Evolutionary conservation across 2,888 invertebrate genomes (phyloP).

Genomic region (Opisthograptis luteolata): DNA sequence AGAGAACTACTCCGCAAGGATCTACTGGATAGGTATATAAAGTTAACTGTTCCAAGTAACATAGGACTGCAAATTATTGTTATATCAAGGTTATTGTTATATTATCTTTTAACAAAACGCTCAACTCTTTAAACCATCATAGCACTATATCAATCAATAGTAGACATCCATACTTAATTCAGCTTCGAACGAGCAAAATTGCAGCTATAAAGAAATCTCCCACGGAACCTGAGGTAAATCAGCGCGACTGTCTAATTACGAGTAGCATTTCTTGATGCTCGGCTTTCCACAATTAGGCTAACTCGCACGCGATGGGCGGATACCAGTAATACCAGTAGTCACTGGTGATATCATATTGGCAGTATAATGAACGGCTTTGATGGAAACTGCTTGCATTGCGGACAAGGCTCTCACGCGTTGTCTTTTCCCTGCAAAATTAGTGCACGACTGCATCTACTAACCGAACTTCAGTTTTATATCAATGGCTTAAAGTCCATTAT

Average conservation of each 20-base stretch:
- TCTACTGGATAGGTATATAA: too few relatives aligned
- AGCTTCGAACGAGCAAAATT: constrained; percentile 38
- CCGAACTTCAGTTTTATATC: constrained; percentile 3
- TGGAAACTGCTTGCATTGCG: constrained; percentile 28
- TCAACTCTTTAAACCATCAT: too few relatives aligned
- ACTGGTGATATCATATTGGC: constrained; percentile 60
- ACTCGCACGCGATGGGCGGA: constrained; percentile 63
- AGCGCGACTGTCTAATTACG: constrained; percentile 62
- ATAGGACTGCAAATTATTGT: too few relatives aligned
- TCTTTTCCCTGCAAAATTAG: constrained; percentile 27
- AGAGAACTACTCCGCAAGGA: too few relatives aligned
- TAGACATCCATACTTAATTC: constrained; percentile 13
- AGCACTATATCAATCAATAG: background rate
- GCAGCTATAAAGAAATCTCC: constrained; percentile 32
- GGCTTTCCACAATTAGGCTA: constrained; percentile 74
- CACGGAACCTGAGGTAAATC: constrained; percentile 36
- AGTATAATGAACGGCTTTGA: constrained; percentile 64
- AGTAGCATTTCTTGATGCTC: constrained; percentile 70
- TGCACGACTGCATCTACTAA: background rate
- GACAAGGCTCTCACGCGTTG: constrained; percentile 57
- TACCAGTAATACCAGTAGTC: constrained; percentile 77
- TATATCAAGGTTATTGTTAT: too few relatives aligned
- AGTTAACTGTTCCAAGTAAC: too few relatives aligned
- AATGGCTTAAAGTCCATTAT: background rate
- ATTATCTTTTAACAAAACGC: too few relatives aligned